Base-by-base conservation (phyloP, 2,797 vertebrate species). In the Intellagama lesueurii region DNA sequence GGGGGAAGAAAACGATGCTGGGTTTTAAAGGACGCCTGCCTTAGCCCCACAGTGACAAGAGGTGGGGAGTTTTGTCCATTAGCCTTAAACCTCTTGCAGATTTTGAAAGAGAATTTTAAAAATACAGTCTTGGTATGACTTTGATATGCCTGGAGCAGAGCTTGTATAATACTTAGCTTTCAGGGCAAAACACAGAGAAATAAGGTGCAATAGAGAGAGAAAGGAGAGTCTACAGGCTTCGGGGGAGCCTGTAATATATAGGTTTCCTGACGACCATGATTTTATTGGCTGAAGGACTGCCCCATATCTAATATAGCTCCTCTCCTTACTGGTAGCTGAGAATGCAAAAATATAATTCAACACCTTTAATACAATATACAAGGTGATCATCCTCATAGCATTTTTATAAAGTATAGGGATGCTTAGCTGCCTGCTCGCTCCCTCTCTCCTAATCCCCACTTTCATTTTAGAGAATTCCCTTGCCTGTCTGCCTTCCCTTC, bases 321-420 rank as follows among this genome's bases (percentile, higher is more conserved):
- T 44, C 35, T 44, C 17, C 7, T 94, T 94, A 88, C 70, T 92
- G 77, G 83, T 96, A 90, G 83, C 82, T 84, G 90, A 82, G 94
- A 94, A 93, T 94, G 95, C 97, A 96, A 97, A 64, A 95, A 96
- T 96, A 8, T 96, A 95, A 96, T 95, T 94, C 93, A 91, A 93
- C 92, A 72, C 94, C 95, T 97, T 98, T 94, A 97, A 97, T 98
- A 97, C 98, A 97, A 96, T 96, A 69, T 68, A 22, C 28, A 49
- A 7, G 7, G 35, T 12, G 52, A 24, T n/a, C 3, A 5, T 56
- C 14, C 1, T 12, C 28, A 64, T 52, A 5, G 9, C 47, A 60
- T 60, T 73, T 26, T 64, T 69, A 79, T 56, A 35, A 75, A 79
- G 7, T 30, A 17, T 47, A 72, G 64, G 35, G 30, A 35, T 16